Evolutionary conservation across 37 sponge, comb jelly and placozoan species (phyloP).

Genomic region (Haliclona indistincta): DNA sequence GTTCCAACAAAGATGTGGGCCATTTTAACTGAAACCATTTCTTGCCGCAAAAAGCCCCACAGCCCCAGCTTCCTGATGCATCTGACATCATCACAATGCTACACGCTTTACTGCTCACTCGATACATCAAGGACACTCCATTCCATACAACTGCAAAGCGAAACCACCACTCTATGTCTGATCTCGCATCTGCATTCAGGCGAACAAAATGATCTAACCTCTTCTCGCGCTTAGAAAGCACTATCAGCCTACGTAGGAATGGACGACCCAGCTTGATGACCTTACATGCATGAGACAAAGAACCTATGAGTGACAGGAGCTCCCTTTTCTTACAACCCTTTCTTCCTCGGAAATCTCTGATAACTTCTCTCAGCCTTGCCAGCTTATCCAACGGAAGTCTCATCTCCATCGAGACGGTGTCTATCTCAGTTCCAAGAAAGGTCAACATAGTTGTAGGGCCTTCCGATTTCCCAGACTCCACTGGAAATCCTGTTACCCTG

Average conservation of each 20-base stretch:
- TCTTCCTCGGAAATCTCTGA: neutral
- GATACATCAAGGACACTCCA: neutral
- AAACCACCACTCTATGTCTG: conserved; percentile 5
- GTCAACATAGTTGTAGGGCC: conserved; percentile 4
- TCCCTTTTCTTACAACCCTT: neutral
- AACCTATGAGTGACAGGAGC: neutral
- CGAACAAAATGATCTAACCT: neutral
- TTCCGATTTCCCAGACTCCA: conserved; percentile 14
- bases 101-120: neutral
- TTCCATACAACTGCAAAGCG: neutral
- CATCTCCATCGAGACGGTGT: neutral
- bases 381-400: neutral
- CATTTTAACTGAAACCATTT: conserved; percentile 49
- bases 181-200: neutral
- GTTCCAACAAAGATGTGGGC: neutral
- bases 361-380: neutral
- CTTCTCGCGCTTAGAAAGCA: neutral
- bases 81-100: conserved; percentile 5
- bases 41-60: conserved; percentile 23
- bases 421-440: conserved; percentile 16
- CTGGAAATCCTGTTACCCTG: neutral
- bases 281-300: neutral
- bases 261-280: conserved; percentile 7
- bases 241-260: conserved; percentile 8
- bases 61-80: conserved; percentile 46